phyloP scores from a whole-genome alignment of 23 tunicate species.

The Styela clava region DNA sequence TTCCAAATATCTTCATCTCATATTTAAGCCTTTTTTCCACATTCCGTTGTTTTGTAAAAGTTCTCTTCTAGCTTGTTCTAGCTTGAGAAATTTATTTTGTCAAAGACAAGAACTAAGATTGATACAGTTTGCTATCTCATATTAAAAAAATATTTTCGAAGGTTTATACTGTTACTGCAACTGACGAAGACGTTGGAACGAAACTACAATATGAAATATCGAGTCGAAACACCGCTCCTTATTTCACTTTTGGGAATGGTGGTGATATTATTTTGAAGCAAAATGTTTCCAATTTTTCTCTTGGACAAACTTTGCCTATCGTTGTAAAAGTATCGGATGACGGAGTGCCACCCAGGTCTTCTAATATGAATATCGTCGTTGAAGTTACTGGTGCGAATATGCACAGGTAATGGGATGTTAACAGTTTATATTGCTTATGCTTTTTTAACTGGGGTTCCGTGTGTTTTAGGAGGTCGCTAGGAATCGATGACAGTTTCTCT shows the following conservation, averaged over 20 bases:
- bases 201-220: conserved; percentile 20
- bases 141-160: too few species aligned
- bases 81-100: too few species aligned
- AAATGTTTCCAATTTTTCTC: conserved; percentile 2
- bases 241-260: neutral
- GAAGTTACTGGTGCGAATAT: conserved; percentile 50
- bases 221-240: conserved; percentile 1
- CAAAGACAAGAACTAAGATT: too few species aligned
- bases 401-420: conserved; percentile 34
- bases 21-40: too few species aligned
- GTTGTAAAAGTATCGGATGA: conserved; percentile 47
- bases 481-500: too few species aligned
- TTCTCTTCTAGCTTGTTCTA: too few species aligned
- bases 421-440: too few species aligned
- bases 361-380: conserved; percentile 23
- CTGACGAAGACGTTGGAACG: conserved; percentile 39
- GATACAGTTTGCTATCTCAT: too few species aligned
- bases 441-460: too few species aligned
- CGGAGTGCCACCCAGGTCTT: conserved; percentile 43
- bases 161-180: conserved; percentile 7
- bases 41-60: too few species aligned
- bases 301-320: conserved; percentile 16
- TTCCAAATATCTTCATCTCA: too few species aligned
- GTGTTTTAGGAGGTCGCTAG: too few species aligned
- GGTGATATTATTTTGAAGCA: neutral